A percentile compares a stretch with the other conserved stretches of the same genome.
These are phyloP conservation scores for Drosophila barbarae DNA, from an alignment of 2,888 invertebrate genomes.

Conservation along the genomic window DNA sequence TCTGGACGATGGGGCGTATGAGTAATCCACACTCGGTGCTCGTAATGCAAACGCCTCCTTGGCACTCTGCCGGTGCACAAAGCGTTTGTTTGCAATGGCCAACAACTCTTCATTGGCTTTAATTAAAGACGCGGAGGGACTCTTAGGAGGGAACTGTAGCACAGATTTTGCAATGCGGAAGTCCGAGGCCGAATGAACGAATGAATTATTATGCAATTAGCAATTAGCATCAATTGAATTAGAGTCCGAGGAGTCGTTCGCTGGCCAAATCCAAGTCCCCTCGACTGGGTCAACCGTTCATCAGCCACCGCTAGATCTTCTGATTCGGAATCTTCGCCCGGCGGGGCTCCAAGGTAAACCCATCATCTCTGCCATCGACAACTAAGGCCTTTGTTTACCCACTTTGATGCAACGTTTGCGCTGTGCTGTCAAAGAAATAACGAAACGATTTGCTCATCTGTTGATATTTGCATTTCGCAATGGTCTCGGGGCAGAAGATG, in stretches of 20 bases:
- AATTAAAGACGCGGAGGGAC: slow-evolving; percentile 55
- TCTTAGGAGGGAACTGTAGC: slow-evolving; percentile 51
- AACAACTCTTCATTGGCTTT: slow-evolving; percentile 48
- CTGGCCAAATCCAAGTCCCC: slow-evolving; percentile 55
- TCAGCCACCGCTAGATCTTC: slow-evolving; percentile 15
- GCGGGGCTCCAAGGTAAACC: slow-evolving; percentile 14
- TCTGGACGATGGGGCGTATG: slow-evolving; percentile 59
- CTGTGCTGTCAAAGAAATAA: slow-evolving; percentile 67
- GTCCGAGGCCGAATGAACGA: slow-evolving; percentile 68
- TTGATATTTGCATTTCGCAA: slow-evolving; percentile 71
- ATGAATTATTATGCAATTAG: slow-evolving; percentile 73
- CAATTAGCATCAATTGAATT: slow-evolving; percentile 74
- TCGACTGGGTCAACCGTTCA: slow-evolving; percentile 65
- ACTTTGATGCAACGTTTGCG: slow-evolving; percentile 59
- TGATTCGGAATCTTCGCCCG: slow-evolving; percentile 4
- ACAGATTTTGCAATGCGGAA: slow-evolving; percentile 65
- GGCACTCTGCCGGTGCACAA: slow-evolving; percentile 6
- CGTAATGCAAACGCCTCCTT: slow-evolving; percentile 51
- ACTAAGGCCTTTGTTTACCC: slow-evolving; percentile 50
- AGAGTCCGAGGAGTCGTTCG: slow-evolving; percentile 31
- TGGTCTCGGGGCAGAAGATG: slow-evolving; percentile 46
- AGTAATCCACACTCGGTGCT: slow-evolving; percentile 54
- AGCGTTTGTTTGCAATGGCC: slow-evolving; percentile 31
- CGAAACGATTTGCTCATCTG: slow-evolving; percentile 65
- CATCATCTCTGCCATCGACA: slow-evolving; percentile 30